Percentiles rank a stretch among this genome's conserved stretches.
Evolutionary conservation across 2,113 vertebrate species (phyloP).

Genomic region (Kobus ellipsiprymnus): DNA sequence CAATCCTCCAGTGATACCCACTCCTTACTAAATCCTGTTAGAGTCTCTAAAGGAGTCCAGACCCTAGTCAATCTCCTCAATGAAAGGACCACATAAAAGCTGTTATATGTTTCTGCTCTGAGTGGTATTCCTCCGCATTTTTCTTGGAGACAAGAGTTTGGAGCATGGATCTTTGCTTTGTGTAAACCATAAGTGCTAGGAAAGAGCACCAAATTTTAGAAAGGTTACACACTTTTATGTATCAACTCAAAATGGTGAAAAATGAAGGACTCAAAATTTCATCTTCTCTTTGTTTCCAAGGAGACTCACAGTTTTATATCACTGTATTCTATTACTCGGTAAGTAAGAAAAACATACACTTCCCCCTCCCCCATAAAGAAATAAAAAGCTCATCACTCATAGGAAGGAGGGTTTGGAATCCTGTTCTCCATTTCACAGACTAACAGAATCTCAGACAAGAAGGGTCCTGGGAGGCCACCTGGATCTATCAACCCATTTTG

Average conservation of each 20-base stretch:
- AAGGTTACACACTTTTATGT: not conserved
- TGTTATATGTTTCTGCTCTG: not conserved
- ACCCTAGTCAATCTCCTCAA: not conserved
- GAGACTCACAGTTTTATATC: not conserved
- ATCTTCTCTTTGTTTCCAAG: constrained; percentile 57
- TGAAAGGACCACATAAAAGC: not conserved
- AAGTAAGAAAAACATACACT: not conserved
- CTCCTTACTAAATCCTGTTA: not conserved
- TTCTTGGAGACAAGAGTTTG: not conserved
- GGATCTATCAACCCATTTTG: not conserved
- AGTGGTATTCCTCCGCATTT: not conserved
- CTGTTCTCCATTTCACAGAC: not conserved
- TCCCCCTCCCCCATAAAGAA: not conserved
- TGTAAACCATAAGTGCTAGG: not conserved
- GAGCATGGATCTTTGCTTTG: not conserved
- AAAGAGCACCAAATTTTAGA: not conserved
- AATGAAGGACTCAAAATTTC: constrained; percentile 29
- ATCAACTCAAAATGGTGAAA: constrained; percentile 28
- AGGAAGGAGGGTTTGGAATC: not conserved
- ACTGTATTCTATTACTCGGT: not conserved
- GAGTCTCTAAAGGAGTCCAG: not conserved
- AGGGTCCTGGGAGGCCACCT: not conserved
- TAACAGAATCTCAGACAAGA: not conserved
- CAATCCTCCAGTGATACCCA: not conserved
- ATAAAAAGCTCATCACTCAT: not conserved